A percentile compares a stretch with the other conserved stretches of the same genome.
Evolutionary conservation across 2,113 vertebrate species (phyloP).

Genomic region (Nematolebias whitei): DNA sequence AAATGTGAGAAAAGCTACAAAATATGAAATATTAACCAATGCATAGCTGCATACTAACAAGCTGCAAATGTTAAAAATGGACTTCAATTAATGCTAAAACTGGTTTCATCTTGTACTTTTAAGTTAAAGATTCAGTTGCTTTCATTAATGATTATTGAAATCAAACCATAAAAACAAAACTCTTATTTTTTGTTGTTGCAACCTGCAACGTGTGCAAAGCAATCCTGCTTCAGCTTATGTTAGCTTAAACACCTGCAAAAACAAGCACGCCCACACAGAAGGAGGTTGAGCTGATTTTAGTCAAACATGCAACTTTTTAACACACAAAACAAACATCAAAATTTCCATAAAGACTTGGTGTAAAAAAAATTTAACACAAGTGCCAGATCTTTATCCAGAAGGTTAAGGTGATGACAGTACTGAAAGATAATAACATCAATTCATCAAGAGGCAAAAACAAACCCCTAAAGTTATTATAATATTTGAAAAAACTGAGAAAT

Average conservation of each 20-base stretch:
- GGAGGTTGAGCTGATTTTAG: not conserved
- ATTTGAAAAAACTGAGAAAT: not conserved
- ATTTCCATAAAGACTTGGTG: no score
- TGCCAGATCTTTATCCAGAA: not conserved
- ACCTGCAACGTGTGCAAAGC: conserved; percentile 28
- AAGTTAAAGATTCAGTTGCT: not conserved
- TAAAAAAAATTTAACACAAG: not conserved
- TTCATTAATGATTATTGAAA: not conserved
- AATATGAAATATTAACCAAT: not conserved
- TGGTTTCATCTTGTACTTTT: not conserved
- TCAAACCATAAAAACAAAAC: conserved; percentile 22
- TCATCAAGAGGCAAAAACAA: not conserved
- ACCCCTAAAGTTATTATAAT: not conserved
- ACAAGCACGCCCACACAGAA: conserved; percentile 68
- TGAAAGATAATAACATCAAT: not conserved
- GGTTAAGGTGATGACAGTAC: not conserved
- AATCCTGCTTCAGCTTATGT: conserved; percentile 52
- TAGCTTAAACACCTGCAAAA: conserved; percentile 59
- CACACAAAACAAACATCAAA: no score
- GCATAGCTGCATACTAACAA: not conserved
- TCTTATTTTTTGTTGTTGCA: conserved; percentile 25
- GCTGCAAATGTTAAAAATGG: not conserved
- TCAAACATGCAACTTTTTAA: no score
- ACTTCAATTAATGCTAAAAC: not conserved
- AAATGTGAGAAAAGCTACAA: not conserved